These are phyloP conservation scores for Tethea ocularis DNA, from an alignment of 2,888 invertebrate species.

Conservation along the genomic window DNA sequence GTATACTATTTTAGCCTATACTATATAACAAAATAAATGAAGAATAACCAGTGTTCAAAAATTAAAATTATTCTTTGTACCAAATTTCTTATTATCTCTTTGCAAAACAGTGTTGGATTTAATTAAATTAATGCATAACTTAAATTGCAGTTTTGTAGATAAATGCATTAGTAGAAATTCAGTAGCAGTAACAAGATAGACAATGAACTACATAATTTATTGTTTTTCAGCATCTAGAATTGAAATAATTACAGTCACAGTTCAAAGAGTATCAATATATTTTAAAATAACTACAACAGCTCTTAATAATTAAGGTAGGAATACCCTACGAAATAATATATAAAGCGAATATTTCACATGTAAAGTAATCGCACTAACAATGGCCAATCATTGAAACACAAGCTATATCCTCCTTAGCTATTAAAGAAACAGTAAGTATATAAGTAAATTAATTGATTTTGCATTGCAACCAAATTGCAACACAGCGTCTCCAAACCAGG, in stretches of 20 bases:
- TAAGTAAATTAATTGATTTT: background rate
- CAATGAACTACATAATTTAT: background rate
- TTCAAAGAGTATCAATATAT: background rate
- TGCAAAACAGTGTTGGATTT: background rate
- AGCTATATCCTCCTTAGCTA: background rate
- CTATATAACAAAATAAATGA: background rate
- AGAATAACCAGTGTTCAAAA: background rate
- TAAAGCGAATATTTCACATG: background rate
- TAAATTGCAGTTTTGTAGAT: background rate
- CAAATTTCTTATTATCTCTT: background rate
- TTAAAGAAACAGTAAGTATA: background rate
- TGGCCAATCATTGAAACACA: background rate
- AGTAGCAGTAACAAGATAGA: background rate
- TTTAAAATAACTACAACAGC: background rate
- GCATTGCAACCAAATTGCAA: background rate
- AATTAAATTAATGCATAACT: background rate
- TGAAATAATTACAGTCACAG: background rate
- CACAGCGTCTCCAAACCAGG: background rate
- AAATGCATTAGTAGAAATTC: background rate
- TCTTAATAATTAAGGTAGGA: background rate
- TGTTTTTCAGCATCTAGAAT: background rate
- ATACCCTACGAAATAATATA: background rate
- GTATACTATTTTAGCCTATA: background rate
- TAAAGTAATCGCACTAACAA: background rate
- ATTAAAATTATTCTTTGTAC: too few relatives aligned